Evolutionary conservation across 1,140 invertebrate species (phyloP), one percentile per base, ranked within the genome.

Genomic region (Ips typographus): DNA sequence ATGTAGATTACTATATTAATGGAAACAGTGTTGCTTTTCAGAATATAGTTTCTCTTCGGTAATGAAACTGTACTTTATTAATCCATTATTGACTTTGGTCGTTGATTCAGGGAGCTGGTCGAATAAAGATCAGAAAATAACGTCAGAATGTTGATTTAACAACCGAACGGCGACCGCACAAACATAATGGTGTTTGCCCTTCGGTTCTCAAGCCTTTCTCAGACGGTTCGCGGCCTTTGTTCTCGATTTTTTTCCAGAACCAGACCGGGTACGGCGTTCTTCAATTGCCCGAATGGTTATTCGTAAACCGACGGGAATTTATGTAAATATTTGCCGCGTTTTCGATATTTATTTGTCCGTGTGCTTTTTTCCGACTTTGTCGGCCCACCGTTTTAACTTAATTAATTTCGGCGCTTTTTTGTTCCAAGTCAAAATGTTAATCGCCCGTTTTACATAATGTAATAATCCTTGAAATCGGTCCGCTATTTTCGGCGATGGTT

Each of bases 201-300:
- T 59, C 37, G n/a, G 57, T 59, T 59, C 57, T 43, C 39, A 59
- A 59, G 57, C 8, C 36, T 40, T 64, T 64, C 62, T 64, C 39
- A 53, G 47, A 64, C 62, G 44, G 62, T 40, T 64, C 22, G n/a
- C 62, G 2, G 44, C 40, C 62, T 64, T 64, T 64, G 62, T 64
- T 64, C 62, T 64, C 42, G 62, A 52, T 49, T 64, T 64, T 62
- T 64, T 61, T 61, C 41, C 42, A 61, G 42, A 36, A 22, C 43
- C 42, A 61, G 59, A 61, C 59, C 39, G 22, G 38, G 38, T n/a
- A 37, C 62, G 62, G 62, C 40, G 53, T 64, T 41, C 62, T 64
- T 64, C 62, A 64, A 55, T 64, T 53, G 53, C 62, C 49, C 8
- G 38, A 59, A 43, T 59, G 42, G 49, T 43, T 47, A 22, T 49